phyloP scores from a whole-genome alignment of 2,113 vertebrate genomes.

The Cromileptes altivelis region DNA sequence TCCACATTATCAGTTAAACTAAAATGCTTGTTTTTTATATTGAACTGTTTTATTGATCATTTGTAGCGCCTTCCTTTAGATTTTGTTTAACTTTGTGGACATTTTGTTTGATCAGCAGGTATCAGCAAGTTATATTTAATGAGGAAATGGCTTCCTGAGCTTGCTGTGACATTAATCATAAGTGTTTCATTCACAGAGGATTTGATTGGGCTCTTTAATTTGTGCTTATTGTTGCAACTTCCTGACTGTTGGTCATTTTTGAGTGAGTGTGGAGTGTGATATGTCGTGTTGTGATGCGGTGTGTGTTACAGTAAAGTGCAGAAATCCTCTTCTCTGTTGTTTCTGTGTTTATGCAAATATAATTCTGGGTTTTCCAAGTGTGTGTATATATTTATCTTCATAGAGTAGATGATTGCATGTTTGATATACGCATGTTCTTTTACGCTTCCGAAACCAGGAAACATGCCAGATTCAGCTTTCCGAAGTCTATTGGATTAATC shows the following conservation, averaged over 20 bases:
- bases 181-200: constrained; percentile 10
- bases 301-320: not conserved
- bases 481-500: constrained; percentile 2
- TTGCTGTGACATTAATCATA: not conserved
- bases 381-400: constrained; percentile 21
- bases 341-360: not conserved
- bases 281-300: constrained; percentile 1
- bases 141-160: not conserved
- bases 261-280: constrained; percentile 36
- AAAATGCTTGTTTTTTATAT: not conserved
- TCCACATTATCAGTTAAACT: not conserved
- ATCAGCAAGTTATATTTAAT: not conserved
- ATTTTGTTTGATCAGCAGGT: not conserved
- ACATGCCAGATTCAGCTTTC: constrained; percentile 10
- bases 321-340: constrained; percentile 19
- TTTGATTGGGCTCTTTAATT: not conserved
- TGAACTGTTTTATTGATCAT: not conserved
- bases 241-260: not conserved
- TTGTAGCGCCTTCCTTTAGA: not conserved
- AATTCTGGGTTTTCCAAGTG: constrained; percentile 24
- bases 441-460: constrained; percentile 45
- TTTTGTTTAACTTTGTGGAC: not conserved
- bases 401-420: constrained; percentile 54
- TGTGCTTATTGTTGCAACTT: not conserved
- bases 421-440: constrained; percentile 57